Evolutionary conservation across 1,140 invertebrate species (phyloP).

Genomic region (Anthonomus grandis): DNA sequence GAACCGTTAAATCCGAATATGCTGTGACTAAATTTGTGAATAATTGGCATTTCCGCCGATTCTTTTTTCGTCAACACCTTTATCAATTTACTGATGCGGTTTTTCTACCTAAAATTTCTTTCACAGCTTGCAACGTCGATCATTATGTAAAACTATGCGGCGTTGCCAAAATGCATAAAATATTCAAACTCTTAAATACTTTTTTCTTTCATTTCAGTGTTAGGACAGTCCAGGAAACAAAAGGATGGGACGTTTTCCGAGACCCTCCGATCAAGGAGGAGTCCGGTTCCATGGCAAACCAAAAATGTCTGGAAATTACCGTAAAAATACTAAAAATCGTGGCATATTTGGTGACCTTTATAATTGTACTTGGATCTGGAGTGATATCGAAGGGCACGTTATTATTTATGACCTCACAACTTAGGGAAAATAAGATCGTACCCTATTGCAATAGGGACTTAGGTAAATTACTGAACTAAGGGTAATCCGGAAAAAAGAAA

Average conservation of each 20-base stretch:
- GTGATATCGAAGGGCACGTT: conserved; percentile 83
- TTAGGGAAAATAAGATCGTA: conserved; percentile 69
- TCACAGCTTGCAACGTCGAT: too few species aligned
- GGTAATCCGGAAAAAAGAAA: not conserved
- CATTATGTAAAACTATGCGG: too few species aligned
- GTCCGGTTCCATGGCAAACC: conserved; percentile 83
- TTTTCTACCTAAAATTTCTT: too few species aligned
- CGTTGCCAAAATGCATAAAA: too few species aligned
- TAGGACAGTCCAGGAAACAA: conserved; percentile 80
- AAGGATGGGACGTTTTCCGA: conserved; percentile 94
- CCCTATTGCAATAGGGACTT: conserved; percentile 79
- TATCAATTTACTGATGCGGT: too few species aligned
- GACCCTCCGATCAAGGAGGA: conserved; percentile 84
- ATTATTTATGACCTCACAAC: conserved; percentile 88
- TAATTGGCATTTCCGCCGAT: too few species aligned
- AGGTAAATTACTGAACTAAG: conserved; percentile 54
- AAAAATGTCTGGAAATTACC: conserved; percentile 80
- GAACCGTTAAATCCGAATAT: too few species aligned
- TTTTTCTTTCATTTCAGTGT: conserved; percentile 58
- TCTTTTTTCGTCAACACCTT: too few species aligned
- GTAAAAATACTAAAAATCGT: conserved; percentile 82
- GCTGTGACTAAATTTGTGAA: too few species aligned
- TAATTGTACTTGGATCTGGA: conserved; percentile 76
- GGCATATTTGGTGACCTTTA: conserved; percentile 80
- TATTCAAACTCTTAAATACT: too few species aligned